Evolutionary conservation across 2,797 vertebrate species (phyloP).

Genomic region (Chelmon rostratus): DNA sequence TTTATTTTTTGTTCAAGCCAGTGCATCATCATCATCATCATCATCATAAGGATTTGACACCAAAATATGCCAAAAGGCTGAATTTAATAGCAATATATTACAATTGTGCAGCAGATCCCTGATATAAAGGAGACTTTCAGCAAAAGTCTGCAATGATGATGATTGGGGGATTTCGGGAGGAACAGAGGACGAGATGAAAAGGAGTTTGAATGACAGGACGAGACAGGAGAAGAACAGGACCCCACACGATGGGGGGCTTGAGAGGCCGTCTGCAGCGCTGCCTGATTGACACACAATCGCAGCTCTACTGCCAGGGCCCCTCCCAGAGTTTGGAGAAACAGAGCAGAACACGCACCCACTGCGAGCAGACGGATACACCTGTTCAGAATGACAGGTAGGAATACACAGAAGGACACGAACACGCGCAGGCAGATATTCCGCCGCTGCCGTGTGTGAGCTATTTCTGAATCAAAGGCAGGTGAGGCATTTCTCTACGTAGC

Average conservation of each 20-base stretch:
- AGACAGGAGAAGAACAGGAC: slow-evolving; percentile 76
- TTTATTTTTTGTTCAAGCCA: background rate
- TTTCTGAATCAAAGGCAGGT: slow-evolving; percentile 53
- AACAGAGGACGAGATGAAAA: slow-evolving; percentile 76
- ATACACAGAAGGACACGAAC: slow-evolving; percentile 42
- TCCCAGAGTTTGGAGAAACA: slow-evolving; percentile 58
- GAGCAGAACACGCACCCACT: slow-evolving; percentile 39
- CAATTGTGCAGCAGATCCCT: slow-evolving; percentile 4
- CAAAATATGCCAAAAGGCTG: background rate
- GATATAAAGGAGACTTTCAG: slow-evolving; percentile 27
- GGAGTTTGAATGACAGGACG: slow-evolving; percentile 68
- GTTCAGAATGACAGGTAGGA: slow-evolving; percentile 64
- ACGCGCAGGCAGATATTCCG: slow-evolving; percentile 31
- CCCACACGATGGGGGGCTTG: slow-evolving; percentile 69
- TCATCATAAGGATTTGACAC: background rate
- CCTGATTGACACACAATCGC: slow-evolving; percentile 75
- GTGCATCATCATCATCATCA: background rate
- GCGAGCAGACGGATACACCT: slow-evolving; percentile 69
- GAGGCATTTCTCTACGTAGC: background rate
- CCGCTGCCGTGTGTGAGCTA: slow-evolving; percentile 41
- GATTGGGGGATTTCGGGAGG: slow-evolving; percentile 61
- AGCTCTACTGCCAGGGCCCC: slow-evolving; percentile 65
- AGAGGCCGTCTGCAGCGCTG: slow-evolving; percentile 72
- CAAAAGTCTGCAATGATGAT: slow-evolving; percentile 47
- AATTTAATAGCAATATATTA: background rate